These are phyloP conservation scores for Carassius auratus DNA, from an alignment of 2,113 vertebrate genomes.

Conservation along the genomic window DNA sequence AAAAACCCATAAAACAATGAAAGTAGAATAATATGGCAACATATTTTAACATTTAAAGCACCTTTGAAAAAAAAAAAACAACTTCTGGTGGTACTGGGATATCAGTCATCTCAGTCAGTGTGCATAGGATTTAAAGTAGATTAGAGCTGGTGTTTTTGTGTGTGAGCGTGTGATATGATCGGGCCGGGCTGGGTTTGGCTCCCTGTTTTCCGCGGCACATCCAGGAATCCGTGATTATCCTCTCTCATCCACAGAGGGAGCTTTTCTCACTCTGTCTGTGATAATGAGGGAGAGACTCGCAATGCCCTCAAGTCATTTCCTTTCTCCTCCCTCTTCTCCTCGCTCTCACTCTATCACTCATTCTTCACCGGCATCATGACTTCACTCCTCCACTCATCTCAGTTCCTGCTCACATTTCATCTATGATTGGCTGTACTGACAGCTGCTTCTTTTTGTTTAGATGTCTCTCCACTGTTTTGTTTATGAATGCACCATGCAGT, in stretches of 20 bases:
- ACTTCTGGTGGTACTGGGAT: no score
- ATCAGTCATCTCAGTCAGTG: neutral
- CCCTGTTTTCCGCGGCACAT: constrained; percentile 21
- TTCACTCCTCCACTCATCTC: constrained; percentile 10
- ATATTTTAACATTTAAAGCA: neutral
- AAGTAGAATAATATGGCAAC: neutral
- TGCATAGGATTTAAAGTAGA: neutral
- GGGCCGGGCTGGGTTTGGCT: neutral
- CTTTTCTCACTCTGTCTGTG: constrained; percentile 51
- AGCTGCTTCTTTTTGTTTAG: constrained; percentile 27
- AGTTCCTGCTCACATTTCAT: constrained; percentile 17
- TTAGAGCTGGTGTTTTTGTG: neutral
- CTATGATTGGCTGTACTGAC: constrained; percentile 15
- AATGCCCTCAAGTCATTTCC: constrained; percentile 60
- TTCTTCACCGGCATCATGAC: constrained; percentile 29
- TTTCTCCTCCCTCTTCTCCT: constrained; percentile 40
- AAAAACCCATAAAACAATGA: neutral
- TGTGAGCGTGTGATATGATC: constrained; percentile 2
- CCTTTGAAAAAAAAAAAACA: neutral
- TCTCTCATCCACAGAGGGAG: constrained; percentile 46
- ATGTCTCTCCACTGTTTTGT: neutral
- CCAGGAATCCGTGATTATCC: constrained; percentile 58
- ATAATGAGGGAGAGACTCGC: constrained; percentile 60
- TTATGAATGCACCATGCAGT: neutral
- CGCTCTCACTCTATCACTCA: constrained; percentile 18